Percentiles rank a stretch among this genome's conserved stretches.
These are phyloP conservation scores for Cavia aperea DNA, from an alignment of 2,113 vertebrate species.

Conservation along the genomic window DNA sequence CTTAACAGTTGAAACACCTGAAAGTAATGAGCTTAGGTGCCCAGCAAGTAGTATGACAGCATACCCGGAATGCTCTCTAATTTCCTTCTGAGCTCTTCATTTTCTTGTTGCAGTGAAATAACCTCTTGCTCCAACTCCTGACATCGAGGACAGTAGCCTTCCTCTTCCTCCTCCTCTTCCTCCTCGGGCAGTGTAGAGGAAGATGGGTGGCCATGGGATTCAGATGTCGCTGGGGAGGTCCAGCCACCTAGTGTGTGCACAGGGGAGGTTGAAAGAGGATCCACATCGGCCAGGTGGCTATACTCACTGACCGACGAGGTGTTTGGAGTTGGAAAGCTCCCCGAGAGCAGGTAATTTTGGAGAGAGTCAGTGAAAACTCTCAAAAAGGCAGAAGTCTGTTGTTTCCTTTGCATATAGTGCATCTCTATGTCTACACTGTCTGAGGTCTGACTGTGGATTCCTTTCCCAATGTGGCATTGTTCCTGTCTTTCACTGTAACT, in stretches of 20 bases:
- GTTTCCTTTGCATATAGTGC: conserved; percentile 90
- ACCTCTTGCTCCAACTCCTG: conserved; percentile 97
- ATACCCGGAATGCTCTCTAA: conserved; percentile 94
- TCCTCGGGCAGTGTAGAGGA: conserved; percentile 96
- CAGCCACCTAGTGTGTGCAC: conserved; percentile 91
- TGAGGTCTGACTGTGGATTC: conserved; percentile 83
- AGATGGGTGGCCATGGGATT: conserved; percentile 96
- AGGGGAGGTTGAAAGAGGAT: conserved; percentile 84
- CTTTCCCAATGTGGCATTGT: conserved; percentile 81
- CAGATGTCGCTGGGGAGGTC: conserved; percentile 93
- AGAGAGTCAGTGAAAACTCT: conserved; percentile 97
- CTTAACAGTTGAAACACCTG: fast-evolving
- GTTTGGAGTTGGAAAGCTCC: conserved; percentile 80
- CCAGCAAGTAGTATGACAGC: not conserved
- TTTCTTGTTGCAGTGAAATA: conserved; percentile 96
- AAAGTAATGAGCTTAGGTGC: not conserved
- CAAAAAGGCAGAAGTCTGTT: conserved; percentile 93
- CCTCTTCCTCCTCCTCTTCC: conserved; percentile 85
- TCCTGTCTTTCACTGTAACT: conserved; percentile 79
- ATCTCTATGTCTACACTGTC: conserved; percentile 85
- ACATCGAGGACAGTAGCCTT: conserved; percentile 94
- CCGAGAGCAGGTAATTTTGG: conserved; percentile 93
- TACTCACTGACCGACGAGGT: conserved; percentile 82
- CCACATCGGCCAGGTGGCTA: conserved; percentile 82
- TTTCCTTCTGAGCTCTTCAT: conserved; percentile 94